These are phyloP conservation scores for Campylorhamphus procurvoides DNA, from an alignment of 2,113 vertebrate genomes.

Conservation along the genomic window DNA sequence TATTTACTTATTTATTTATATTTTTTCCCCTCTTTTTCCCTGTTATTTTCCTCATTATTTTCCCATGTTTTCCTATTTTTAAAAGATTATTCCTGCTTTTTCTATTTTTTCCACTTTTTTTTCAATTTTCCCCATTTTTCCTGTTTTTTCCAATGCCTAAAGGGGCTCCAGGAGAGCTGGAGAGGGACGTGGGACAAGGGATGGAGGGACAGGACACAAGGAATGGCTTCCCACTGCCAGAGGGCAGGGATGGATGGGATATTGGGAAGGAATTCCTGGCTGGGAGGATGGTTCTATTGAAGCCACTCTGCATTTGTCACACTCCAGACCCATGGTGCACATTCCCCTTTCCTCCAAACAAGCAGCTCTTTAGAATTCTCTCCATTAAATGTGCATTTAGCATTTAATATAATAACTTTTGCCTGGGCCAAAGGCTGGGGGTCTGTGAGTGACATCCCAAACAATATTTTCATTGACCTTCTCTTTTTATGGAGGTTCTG, in stretches of 20 bases:
- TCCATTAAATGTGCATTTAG: constrained; percentile 12
- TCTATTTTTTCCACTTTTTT: neutral
- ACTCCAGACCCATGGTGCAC: neutral
- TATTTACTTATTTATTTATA: neutral
- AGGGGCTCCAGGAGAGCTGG: neutral
- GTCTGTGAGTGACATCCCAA: neutral
- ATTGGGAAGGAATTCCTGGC: neutral
- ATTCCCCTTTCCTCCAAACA: neutral
- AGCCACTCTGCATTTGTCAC: constrained; percentile 43
- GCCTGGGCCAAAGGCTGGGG: neutral
- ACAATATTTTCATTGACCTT: neutral
- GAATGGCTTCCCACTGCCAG: neutral
- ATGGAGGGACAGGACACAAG: neutral
- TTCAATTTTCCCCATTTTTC: neutral
- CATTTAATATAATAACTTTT: constrained; percentile 27
- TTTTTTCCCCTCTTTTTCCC: neutral
- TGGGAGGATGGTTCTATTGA: neutral
- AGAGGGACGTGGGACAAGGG: neutral
- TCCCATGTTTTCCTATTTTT: neutral
- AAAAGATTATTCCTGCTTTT: no score
- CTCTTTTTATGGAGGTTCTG: constrained; percentile 1
- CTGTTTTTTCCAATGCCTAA: neutral
- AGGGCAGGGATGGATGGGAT: neutral
- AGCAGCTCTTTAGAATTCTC: constrained; percentile 17
- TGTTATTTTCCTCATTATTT: neutral